Percentiles rank a stretch among this genome's conserved stretches.
These are phyloP conservation scores for Hippocampus barbouri DNA, from an alignment of 2,113 vertebrate genomes.

Conservation along the genomic window DNA sequence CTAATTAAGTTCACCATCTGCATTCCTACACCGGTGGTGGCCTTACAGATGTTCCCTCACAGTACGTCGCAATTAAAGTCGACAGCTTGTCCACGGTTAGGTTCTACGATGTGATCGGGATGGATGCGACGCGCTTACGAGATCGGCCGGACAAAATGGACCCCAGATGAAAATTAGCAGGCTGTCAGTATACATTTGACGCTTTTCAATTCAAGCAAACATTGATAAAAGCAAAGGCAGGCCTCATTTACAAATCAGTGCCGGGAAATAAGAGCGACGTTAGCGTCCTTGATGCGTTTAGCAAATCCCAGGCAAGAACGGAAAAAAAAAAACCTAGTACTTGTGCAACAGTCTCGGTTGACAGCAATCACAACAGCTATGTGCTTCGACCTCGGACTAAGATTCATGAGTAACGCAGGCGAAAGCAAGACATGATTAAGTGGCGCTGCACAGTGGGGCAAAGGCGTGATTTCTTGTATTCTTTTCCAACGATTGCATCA, in stretches of 20 bases:
- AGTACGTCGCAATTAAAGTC: not conserved
- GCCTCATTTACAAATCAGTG: too few relatives aligned
- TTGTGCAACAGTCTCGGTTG: not conserved
- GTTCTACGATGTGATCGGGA: not conserved
- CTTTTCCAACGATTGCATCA: conserved; percentile 18
- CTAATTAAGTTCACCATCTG: conserved; percentile 4
- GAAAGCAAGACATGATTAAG: conserved; percentile 24
- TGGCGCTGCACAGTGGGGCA: conserved; percentile 4
- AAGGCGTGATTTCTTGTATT: conserved; percentile 27
- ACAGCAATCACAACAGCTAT: not conserved
- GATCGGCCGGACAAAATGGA: too few relatives aligned
- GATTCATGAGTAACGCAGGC: not conserved
- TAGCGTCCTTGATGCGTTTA: too few relatives aligned
- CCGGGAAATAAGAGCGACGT: too few relatives aligned
- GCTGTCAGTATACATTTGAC: too few relatives aligned
- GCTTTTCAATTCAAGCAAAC: too few relatives aligned
- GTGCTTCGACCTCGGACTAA: not conserved
- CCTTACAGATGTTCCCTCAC: conserved; percentile 1
- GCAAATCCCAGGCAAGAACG: too few relatives aligned
- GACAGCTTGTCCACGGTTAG: conserved; percentile 7
- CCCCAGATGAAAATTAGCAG: not conserved
- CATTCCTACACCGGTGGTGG: not conserved
- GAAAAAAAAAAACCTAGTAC: too few relatives aligned
- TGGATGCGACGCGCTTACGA: not conserved
- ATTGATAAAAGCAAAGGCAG: too few relatives aligned